Evolutionary conservation across 2,113 vertebrate species (phyloP), one percentile per base, ranked within the genome.

Genomic region (Erythrocebus patas): DNA sequence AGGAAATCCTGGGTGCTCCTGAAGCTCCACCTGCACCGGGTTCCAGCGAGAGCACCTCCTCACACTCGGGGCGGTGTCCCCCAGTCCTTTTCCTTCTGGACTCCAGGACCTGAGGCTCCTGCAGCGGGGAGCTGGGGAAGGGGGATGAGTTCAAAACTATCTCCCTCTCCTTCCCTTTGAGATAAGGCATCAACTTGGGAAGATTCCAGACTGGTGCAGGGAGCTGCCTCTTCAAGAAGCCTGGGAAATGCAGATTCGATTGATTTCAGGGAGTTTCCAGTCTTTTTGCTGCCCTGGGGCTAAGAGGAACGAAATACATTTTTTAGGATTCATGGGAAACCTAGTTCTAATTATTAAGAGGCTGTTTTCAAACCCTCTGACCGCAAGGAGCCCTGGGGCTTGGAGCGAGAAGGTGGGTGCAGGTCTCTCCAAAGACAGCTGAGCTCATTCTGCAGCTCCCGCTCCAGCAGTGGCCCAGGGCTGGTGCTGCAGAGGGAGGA

Each of bases 61-160:
- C 40, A 3, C 1, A 0, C 70, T 30, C 20, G 0, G 0, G 9
- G 17, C 5, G 25, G 6, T 5, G 27, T 64, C 27, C 7, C 50
- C 27, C 48, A 50, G 83, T 8, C 18, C 14, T 18, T 14, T 72
- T 40, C 43, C 45, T 91, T 57, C 22, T 43, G 27, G 70, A 43
- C 8, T 27, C 73, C 25, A 22, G 68, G 27, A 38, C 40, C 72
- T 30, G 52, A 27, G 32, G 35, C 6, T 83, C 45, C 38, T 0
- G 2, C 38, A 2, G 5, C 5, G 0, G 40, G 11, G 7, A 40
- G 72, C 81, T 17, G 25, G 32, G 55, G 2, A 18, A 17, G 35
- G 6, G 20, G n/a, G 27, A 57, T 13, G 64, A 6, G 72, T 72
- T 79, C 70, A 52, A 32, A n/a, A 35, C 50, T 0, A 2, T 14